phyloP scores from a whole-genome alignment of 2,888 invertebrate species.

The Eremobia ochroleuca region DNA sequence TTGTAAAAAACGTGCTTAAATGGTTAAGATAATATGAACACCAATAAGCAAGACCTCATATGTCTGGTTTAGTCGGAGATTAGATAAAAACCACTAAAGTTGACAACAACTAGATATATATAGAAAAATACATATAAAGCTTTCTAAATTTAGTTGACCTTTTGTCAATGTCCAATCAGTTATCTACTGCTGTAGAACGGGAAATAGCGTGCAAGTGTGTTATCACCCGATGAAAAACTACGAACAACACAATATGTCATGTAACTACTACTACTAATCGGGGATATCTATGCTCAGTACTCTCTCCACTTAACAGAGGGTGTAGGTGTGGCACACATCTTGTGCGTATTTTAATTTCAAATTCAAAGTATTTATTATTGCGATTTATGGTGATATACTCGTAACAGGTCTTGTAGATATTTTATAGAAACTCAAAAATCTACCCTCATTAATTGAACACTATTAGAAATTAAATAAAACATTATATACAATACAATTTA shows the following conservation, averaged over 20 bases:
- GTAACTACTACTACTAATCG: neutral
- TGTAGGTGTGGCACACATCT: neutral
- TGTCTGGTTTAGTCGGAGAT: neutral
- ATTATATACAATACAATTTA: no score
- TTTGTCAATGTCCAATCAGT: slow-evolving; percentile 7
- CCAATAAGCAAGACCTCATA: no score
- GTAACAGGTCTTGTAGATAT: no score
- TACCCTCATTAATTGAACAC: no score
- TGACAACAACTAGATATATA: neutral
- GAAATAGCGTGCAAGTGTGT: neutral
- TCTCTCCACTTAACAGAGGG: neutral
- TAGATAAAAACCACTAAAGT: no score
- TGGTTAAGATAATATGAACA: no score
- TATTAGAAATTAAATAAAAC: no score
- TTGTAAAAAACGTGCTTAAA: no score
- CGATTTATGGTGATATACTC: no score
- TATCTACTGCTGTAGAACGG: neutral
- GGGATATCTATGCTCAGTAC: neutral
- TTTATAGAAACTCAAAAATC: no score
- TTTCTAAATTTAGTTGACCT: slow-evolving; percentile 25
- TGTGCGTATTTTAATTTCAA: no score
- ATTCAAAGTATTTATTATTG: no score
- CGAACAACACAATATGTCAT: neutral
- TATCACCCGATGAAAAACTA: neutral
- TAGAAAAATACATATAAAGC: slow-evolving; percentile 26